Evolutionary conservation across 37 sponge, comb jelly and placozoan genomes (phyloP), one percentile per base, ranked within the genome.

Genomic region (Petrosia ficiformis): DNA sequence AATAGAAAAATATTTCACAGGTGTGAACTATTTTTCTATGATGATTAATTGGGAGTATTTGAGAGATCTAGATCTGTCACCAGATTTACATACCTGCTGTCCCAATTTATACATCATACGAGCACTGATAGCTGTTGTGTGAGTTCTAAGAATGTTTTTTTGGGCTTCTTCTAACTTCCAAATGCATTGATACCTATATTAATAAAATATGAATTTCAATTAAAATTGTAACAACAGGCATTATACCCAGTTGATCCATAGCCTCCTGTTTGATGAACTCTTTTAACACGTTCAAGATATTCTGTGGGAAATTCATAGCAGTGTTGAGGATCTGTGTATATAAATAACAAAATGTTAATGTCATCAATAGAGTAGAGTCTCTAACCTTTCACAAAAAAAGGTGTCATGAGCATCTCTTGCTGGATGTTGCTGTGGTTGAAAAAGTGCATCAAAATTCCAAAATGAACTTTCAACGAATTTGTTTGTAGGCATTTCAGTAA

Each of bases 381-480:
- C 26, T 3, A 73, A 91, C 93, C 85, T 71, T 87, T 74, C 44
- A 98, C 42, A n/a, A 52, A 98, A 98, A 91, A 98, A 98, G 5
- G 99, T 98, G 78, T 98, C 99, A 68, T 98, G 99, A 14, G 89
- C 87, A 71, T 95, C 96, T 39, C 99, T 60, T 5, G 99, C 99
- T 41, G 99, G 99, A 78, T 98, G n/a, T n/a, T n/a, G n/a, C n/a
- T n/a, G n/a, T n/a, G n/a, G n/a, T n/a, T n/a, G n/a, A n/a, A n/a
- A n/a, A 19, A 98, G 91, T 37, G 99, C 93, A 84, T 98, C 99
- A 75, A 98, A 98, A 61, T 98, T 98, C 99, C n/a, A n/a, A n/a
- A n/a, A n/a, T n/a, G n/a, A n/a, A n/a, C n/a, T n/a, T n/a, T n/a
- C n/a, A n/a, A n/a, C 99, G 81, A 87, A 98, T 68, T 92, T 95